phyloP scores from a whole-genome alignment of 2,888 invertebrate genomes.

The Phortica okadai region DNA sequence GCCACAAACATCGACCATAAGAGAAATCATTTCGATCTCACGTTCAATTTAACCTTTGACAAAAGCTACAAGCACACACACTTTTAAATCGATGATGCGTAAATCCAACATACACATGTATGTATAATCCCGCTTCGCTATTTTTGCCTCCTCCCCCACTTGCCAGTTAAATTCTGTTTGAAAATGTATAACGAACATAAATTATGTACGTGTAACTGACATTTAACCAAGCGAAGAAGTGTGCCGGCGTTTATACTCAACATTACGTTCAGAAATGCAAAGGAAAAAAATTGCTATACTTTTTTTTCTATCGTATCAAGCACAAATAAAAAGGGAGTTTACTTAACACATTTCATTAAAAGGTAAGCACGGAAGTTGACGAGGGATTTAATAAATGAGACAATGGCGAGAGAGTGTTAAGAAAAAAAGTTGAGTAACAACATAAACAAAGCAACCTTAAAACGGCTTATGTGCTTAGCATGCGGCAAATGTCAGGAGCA shows the following conservation, averaged over 20 bases:
- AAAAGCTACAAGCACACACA: constrained; percentile 6
- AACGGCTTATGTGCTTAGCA: constrained; percentile 17
- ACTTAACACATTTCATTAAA: constrained; percentile 15
- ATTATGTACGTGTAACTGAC: constrained; percentile 59
- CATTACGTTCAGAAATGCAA: background rate
- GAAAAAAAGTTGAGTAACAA: background rate
- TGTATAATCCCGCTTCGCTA: background rate
- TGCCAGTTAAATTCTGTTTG: background rate
- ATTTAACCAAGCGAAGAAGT: constrained; percentile 48
- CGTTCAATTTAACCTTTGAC: background rate
- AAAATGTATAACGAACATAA: constrained; percentile 41
- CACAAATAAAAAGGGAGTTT: background rate
- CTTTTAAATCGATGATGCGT: background rate
- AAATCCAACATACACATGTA: constrained; percentile 10
- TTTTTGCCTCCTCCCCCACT: background rate
- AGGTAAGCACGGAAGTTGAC: background rate
- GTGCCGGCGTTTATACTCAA: background rate
- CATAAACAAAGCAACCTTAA: background rate
- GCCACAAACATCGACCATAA: constrained; percentile 3
- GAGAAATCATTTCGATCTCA: too few species aligned
- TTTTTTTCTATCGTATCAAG: background rate
- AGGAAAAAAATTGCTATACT: constrained; percentile 2
- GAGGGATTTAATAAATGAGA: constrained; percentile 1
- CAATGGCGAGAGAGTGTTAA: background rate
- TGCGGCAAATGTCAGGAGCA: constrained; percentile 25